phyloP scores from a whole-genome alignment of 2,888 invertebrate species.

The Clistopyga incitator region DNA sequence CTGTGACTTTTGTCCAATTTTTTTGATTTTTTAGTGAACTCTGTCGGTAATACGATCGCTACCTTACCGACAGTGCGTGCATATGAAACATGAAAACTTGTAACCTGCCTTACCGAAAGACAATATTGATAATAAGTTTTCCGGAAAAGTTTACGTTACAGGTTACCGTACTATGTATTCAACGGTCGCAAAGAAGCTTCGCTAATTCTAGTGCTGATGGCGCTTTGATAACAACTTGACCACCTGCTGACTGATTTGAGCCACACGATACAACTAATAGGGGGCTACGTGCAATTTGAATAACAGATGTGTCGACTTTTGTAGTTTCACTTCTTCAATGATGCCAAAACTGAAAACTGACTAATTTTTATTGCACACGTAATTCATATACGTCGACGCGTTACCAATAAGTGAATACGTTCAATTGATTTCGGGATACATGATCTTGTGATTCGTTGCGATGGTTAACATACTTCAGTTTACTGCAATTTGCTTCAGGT shows the following conservation, averaged over 20 bases:
- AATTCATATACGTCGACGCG: neutral
- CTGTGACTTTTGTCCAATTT: no score
- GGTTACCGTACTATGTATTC: neutral
- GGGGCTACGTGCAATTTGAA: neutral
- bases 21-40: neutral
- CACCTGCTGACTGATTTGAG: neutral
- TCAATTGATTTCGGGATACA: neutral
- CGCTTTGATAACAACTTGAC: neutral
- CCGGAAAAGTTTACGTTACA: neutral
- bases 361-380: neutral
- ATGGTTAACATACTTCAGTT: constrained; percentile 46
- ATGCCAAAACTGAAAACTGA: neutral
- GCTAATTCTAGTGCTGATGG: constrained; percentile 21
- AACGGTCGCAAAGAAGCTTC: constrained; percentile 3
- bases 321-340: no score
- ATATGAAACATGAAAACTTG: no score
- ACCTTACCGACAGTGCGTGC: neutral
- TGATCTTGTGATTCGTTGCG: neutral
- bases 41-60: neutral
- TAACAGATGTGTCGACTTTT: neutral
- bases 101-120: neutral
- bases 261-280: neutral
- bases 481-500: constrained; percentile 1
- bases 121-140: neutral
- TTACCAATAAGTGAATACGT: neutral